Percentiles rank a stretch among this genome's conserved stretches.
phyloP scores from a whole-genome alignment of 2,797 vertebrate species.

The Enteromius trimaculatus region DNA sequence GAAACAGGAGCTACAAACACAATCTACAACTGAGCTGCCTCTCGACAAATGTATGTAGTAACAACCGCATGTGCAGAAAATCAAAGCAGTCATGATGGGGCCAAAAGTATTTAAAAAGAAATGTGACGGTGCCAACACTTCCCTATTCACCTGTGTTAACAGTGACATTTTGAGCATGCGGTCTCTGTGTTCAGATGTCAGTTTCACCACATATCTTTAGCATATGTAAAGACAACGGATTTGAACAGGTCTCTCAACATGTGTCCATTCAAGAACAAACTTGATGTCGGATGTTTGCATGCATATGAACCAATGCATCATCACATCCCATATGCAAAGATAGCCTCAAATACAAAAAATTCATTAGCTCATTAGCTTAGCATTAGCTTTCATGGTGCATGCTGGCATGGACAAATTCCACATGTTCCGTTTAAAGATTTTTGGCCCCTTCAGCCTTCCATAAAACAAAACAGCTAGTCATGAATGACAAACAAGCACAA shows the following conservation, averaged over 20 bases:
- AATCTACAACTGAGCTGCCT: background rate
- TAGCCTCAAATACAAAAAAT: no score
- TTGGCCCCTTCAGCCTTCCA: background rate
- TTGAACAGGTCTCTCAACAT: background rate
- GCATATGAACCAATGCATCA: no score
- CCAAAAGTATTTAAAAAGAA: background rate
- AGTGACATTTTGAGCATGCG: background rate
- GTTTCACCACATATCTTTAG: background rate
- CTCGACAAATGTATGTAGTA: background rate
- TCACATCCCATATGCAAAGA: no score
- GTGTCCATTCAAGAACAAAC: background rate
- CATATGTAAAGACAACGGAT: background rate
- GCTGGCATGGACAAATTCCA: no score
- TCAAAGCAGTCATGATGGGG: background rate
- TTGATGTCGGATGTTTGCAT: no score
- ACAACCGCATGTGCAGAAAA: background rate
- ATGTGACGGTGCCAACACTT: background rate
- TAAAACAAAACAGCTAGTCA: background rate
- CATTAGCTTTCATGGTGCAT: no score
- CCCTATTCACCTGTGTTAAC: background rate
- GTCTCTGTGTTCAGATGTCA: background rate
- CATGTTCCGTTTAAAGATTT: background rate
- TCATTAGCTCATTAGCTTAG: no score
- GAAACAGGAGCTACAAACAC: background rate
- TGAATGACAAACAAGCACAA: no score